Evolutionary conservation across 1,140 invertebrate genomes (phyloP).

Genomic region (Gryllus bimaculatus): DNA sequence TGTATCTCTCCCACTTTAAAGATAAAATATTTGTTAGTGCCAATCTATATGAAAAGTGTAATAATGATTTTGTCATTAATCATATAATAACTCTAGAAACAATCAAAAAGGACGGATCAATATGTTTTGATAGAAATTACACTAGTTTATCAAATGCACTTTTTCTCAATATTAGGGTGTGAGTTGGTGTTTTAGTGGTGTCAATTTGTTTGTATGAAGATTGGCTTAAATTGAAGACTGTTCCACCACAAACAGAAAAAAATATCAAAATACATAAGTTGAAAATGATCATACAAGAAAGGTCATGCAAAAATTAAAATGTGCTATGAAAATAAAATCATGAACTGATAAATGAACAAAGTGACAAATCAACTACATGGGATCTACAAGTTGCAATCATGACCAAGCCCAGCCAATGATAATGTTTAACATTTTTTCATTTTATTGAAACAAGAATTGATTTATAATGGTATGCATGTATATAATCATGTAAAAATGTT

Average conservation of each 20-base stretch:
- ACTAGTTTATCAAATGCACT: not conserved
- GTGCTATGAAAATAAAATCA: conserved; percentile 4
- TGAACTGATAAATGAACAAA: not conserved
- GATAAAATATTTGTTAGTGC: no score
- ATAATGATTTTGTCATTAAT: no score
- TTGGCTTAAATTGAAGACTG: conserved; percentile 7
- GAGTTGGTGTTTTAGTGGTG: not conserved
- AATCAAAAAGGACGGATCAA: not conserved
- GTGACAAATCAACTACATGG: not conserved
- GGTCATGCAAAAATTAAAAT: not conserved
- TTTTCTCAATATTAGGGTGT: not conserved
- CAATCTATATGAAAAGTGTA: no score
- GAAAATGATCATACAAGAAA: not conserved
- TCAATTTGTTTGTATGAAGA: not conserved
- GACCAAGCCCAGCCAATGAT: not conserved
- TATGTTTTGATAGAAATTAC: not conserved
- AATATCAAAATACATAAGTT: not conserved
- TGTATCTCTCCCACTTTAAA: no score
- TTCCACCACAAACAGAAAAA: conserved; percentile 14
- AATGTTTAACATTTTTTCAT: not conserved
- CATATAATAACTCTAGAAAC: not conserved
- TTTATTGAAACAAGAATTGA: not conserved
- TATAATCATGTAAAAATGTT: not conserved
- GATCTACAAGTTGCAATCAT: not conserved
- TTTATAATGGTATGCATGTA: not conserved